Evolutionary conservation across 2,113 vertebrate genomes (phyloP), one percentile per base, ranked within the genome.

Genomic region (Acanthochromis polyacanthus): DNA sequence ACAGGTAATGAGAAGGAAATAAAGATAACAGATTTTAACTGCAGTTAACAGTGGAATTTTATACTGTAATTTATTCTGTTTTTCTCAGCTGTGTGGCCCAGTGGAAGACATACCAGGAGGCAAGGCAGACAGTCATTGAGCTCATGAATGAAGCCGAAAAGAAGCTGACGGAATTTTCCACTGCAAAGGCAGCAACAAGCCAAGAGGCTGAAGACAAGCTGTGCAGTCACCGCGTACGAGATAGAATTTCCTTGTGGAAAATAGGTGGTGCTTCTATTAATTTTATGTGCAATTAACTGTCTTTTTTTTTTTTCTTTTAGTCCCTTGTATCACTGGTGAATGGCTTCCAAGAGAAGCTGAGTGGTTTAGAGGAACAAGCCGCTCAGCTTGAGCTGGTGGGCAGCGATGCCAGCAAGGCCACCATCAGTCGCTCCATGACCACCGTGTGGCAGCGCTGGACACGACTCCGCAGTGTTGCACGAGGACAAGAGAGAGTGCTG

Each of bases 361-460:
- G 95, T 81, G 85, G 93, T 62, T 81, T 99, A 32, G 98, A 99
- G 88, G 96, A 96, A 75, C 96, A 96, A 58, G 96, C 96, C 10
- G 95, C 88, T 0, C 91, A 95, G 53, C 87, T 99, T 76, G 97
- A 99, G 91, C 94, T 95, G 92, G 85, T 95, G 5, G 96, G 97
- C 15, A 98, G 96, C 40, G 96, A 97, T 0, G 92, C 96, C 14
- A 98, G 96, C 92, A 99, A 97, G 82, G 97, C 97, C 30, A 94
- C 96, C 56, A 95, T 99, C 80, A 96, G 95, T 76, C 96, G 96
- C 71, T 98, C 96, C 4, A 98, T 96, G 95, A 98, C 96, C 52
- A 97, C 96, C 0, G 98, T 97, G 59, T 97, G 98, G 98, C 98
- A 99, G 87, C 96, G 98, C 38, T 98, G 98, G 97, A 96, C 96